A percentile compares a stretch with the other conserved stretches of the same genome.
These are phyloP conservation scores for Pantherophis vulpinus DNA, from an alignment of 2,797 vertebrate species.

Conservation along the genomic window DNA sequence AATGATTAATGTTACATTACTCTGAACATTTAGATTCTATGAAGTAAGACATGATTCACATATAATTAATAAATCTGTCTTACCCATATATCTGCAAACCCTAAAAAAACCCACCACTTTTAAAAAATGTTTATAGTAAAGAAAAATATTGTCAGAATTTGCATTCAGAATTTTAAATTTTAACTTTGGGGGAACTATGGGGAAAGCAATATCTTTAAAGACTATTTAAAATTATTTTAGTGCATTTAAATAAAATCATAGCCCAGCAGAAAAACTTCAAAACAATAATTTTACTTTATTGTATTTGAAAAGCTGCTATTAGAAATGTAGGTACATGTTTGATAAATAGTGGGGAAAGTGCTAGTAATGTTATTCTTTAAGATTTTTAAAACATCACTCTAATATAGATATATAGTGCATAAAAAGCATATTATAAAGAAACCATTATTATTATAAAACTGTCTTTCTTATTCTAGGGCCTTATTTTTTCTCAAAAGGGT, in stretches of 20 bases:
- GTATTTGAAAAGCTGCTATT: background rate
- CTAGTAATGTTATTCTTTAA: background rate
- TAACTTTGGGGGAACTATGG: background rate
- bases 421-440: background rate
- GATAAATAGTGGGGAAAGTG: background rate
- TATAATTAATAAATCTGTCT: background rate
- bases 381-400: background rate
- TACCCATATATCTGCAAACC: background rate
- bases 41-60: background rate
- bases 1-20: background rate
- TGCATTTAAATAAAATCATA: constrained; percentile 1
- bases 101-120: background rate
- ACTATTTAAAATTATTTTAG: background rate
- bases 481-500: background rate
- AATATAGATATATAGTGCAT: background rate
- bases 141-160: background rate
- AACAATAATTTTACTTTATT: background rate
- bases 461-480: background rate
- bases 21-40: background rate
- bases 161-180: background rate
- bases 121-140: background rate
- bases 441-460: background rate
- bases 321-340: background rate
- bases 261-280: background rate
- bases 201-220: background rate